Conservation (phyloP, 2,888 invertebrate genomes). For the Germaria angustata region DNA sequence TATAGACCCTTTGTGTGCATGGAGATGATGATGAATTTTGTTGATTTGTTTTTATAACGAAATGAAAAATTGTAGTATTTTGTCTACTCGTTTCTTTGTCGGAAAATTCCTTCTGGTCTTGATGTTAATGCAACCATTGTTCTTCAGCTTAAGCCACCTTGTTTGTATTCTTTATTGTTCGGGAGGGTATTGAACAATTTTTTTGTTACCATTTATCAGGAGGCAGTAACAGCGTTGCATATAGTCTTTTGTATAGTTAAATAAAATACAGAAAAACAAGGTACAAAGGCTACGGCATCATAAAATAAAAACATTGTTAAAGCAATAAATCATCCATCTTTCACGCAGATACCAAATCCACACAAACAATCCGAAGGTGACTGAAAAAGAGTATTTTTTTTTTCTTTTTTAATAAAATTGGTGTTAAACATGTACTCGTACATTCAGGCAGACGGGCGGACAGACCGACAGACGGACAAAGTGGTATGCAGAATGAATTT, state of each 20-base stretch:
- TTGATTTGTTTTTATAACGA: constrained; percentile 34
- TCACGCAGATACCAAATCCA: constrained; percentile 53
- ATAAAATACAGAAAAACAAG: constrained; percentile 20
- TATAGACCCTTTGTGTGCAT: neutral
- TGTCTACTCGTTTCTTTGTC: constrained; percentile 48
- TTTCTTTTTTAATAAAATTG: constrained; percentile 18
- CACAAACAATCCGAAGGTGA: constrained; percentile 23
- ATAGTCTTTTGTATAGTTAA: constrained; percentile 3
- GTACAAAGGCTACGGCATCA: constrained; percentile 46
- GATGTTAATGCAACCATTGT: constrained; percentile 17
- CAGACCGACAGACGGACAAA: too few species aligned
- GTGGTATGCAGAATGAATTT: neutral
- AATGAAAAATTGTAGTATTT: constrained; percentile 49
- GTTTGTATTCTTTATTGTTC: neutral
- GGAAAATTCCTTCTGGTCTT: constrained; percentile 16
- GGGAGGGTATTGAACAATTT: neutral
- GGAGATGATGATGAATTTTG: constrained; percentile 18
- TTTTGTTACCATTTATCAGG: neutral
- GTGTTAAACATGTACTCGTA: constrained; percentile 24
- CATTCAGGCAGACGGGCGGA: neutral
- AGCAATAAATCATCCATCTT: constrained; percentile 63
- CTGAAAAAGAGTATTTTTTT: neutral
- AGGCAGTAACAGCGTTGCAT: constrained; percentile 32
- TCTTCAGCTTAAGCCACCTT: constrained; percentile 21
- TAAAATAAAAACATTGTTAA: constrained; percentile 59